Base-by-base conservation (phyloP, 92 coral and sea anemone species). In the Palythoa grandiflora region DNA sequence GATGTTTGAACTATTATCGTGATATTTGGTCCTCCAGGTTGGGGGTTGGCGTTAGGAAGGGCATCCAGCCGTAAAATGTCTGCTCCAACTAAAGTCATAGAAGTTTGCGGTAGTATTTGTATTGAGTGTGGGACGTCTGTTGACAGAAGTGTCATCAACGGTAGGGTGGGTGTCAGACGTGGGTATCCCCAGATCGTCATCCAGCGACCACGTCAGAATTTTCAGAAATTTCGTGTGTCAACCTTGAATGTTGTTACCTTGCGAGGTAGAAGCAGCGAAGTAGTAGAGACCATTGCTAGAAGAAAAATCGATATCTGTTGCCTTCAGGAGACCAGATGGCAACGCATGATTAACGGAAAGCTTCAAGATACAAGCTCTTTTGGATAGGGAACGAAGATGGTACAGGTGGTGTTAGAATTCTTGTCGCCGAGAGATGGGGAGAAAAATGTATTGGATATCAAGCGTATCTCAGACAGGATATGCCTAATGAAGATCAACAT, bases 111-210 rank as follows among this genome's bases (percentile, higher is more conserved):
- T 52, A 52, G 55, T 52, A 52, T 0, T 52, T 52, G 55, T 52
- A 52, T 52, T 52, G 55, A 52, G 12, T 52, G 55, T 52, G 55
- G 55, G 55, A 52, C 12, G 0, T 52, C 55, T 52, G 55, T 6
- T 52, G 55, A 52, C 1, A 52, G 55, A 52, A 52, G 89, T 85
- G 68, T 57, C 87, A 80, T 78, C 12, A 53, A 87, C 89, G 89
- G 89, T 87, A 87, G 87, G 89, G 89, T 85, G 71, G 84, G 86
- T 84, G 89, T 73, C 89, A 76, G 89, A 16, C 1, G 71, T 87
- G 89, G 85, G 89, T 87, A 84, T 68, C 86, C 85, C 89, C 89
- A 86, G 89, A 86, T 51, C 89, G 72, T 38, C 89, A 86, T 37
- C 89, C 16, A 37, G 89, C 89, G 54, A 84, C 84, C 88, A 84